A percentile compares a stretch with the other conserved stretches of the same genome.
These are phyloP conservation scores for Plotosus lineatus DNA, from an alignment of 2,113 vertebrate species.

Conservation along the genomic window DNA sequence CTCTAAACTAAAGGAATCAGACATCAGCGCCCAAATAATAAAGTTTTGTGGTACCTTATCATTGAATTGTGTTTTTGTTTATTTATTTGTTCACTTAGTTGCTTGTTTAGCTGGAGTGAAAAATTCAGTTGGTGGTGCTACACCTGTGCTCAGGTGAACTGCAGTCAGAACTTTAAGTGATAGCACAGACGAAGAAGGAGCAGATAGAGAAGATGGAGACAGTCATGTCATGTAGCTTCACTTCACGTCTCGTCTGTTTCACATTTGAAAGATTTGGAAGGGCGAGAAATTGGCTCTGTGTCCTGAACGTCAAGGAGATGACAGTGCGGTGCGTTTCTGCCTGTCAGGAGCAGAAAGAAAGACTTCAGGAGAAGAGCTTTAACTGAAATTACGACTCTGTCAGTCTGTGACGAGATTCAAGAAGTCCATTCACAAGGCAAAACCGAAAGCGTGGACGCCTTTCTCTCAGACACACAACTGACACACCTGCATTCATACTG, in stretches of 20 bases:
- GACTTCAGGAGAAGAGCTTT: neutral
- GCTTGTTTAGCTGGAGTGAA: neutral
- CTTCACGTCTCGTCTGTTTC: constrained; percentile 17
- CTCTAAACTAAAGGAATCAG: too few species aligned
- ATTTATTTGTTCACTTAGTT: too few species aligned
- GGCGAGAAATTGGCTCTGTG: constrained; percentile 14
- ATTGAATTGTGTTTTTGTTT: too few species aligned
- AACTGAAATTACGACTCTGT: constrained; percentile 13
- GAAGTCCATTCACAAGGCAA: neutral
- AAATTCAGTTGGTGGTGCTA: neutral
- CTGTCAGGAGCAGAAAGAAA: constrained; percentile 15
- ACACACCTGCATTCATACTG: too few species aligned
- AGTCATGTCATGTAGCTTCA: constrained; percentile 4
- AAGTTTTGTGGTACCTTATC: too few species aligned
- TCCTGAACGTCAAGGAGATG: neutral
- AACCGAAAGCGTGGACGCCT: neutral
- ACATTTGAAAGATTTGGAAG: constrained; percentile 18
- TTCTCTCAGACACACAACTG: neutral
- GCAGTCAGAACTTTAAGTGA: neutral
- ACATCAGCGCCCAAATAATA: neutral
- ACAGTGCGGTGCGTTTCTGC: neutral
- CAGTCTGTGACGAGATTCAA: neutral
- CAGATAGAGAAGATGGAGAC: constrained; percentile 7
- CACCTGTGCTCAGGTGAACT: neutral
- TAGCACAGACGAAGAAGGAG: neutral